phyloP scores from a whole-genome alignment of 2,888 invertebrate genomes.

The Megamerina dolium region DNA sequence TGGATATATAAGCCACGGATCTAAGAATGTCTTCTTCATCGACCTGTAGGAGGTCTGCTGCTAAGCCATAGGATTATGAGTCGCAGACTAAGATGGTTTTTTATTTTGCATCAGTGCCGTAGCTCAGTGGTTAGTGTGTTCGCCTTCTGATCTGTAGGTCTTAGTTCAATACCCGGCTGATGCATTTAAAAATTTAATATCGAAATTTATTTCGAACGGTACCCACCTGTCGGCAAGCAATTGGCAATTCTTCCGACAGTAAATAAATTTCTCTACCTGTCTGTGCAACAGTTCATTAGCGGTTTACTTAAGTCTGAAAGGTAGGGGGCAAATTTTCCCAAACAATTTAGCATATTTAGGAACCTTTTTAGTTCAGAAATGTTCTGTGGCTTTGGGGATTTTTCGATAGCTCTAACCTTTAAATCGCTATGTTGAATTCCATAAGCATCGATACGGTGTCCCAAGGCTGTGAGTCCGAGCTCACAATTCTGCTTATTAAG shows the following conservation, averaged over 20 bases:
- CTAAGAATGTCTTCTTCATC: slow-evolving; percentile 11
- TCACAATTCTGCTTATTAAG: slow-evolving; percentile 12
- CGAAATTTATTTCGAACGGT: too few relatives aligned
- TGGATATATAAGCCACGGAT: slow-evolving; percentile 14
- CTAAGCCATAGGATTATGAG: slow-evolving; percentile 11
- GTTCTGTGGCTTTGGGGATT: too few relatives aligned
- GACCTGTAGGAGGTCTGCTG: slow-evolving; percentile 11
- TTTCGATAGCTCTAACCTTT: slow-evolving; percentile 9
- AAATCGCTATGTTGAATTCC: too few relatives aligned
- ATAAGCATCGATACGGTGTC: slow-evolving; percentile 6
- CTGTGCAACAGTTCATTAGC: slow-evolving; percentile 9
- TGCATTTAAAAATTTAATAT: too few relatives aligned
- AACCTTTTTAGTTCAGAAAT: too few relatives aligned
- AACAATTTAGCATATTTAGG: slow-evolving; percentile 9
- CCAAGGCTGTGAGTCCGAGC: slow-evolving; percentile 9
- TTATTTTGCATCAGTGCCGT: too few relatives aligned
- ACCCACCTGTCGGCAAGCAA: too few relatives aligned
- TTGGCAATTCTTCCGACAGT: too few relatives aligned
- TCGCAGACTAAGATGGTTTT: slow-evolving; percentile 13
- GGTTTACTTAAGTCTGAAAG: slow-evolving; percentile 8
- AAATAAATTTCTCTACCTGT: slow-evolving; percentile 10
- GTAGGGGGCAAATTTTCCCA: slow-evolving; percentile 13
- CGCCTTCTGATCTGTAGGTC: too few relatives aligned
- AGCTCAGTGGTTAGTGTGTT: too few relatives aligned
- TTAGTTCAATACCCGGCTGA: too few relatives aligned